Conservation (phyloP, 2,113 vertebrate genomes). For the Desmodus rotundus region DNA sequence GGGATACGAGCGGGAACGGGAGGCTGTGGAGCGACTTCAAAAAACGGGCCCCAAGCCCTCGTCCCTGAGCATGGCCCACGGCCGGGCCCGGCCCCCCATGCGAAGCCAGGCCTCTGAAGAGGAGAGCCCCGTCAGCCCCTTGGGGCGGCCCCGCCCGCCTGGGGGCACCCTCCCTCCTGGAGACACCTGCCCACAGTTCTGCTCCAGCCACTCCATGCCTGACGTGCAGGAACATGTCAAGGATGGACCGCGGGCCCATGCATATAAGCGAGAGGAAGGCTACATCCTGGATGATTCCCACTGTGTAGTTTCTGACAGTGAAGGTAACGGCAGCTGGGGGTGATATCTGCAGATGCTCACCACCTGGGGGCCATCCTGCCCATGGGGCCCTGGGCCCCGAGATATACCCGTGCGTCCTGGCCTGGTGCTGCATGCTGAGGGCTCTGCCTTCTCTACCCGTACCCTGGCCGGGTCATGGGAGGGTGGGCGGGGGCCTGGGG, state of each 20-base stretch:
- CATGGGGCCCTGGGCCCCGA: constrained; percentile 81
- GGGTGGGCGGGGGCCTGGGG: constrained; percentile 52
- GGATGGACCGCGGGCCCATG: constrained; percentile 93
- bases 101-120: constrained; percentile 95
- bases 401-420: constrained; percentile 72
- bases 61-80: constrained; percentile 82
- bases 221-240: constrained; percentile 98
- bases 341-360: constrained; percentile 80
- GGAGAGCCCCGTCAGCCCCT: constrained; percentile 94
- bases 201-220: constrained; percentile 98
- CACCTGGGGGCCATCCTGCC: constrained; percentile 73
- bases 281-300: constrained; percentile 98
- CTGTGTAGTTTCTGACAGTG: constrained; percentile 99
- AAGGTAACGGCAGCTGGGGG: constrained; percentile 95
- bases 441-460: constrained; percentile 42
- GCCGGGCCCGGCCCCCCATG: constrained; percentile 89
- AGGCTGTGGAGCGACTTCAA: constrained; percentile 89
- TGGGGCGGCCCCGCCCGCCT: constrained; percentile 87
- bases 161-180: constrained; percentile 85
- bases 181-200: constrained; percentile 94
- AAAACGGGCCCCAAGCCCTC: constrained; percentile 86
- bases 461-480: constrained; percentile 64
- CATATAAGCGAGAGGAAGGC: constrained; percentile 96
- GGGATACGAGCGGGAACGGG: constrained; percentile 88
- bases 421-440: constrained; percentile 69